Evolutionary conservation across 2,113 vertebrate species (phyloP).

Genomic region (Herpetotheres cachinnans): DNA sequence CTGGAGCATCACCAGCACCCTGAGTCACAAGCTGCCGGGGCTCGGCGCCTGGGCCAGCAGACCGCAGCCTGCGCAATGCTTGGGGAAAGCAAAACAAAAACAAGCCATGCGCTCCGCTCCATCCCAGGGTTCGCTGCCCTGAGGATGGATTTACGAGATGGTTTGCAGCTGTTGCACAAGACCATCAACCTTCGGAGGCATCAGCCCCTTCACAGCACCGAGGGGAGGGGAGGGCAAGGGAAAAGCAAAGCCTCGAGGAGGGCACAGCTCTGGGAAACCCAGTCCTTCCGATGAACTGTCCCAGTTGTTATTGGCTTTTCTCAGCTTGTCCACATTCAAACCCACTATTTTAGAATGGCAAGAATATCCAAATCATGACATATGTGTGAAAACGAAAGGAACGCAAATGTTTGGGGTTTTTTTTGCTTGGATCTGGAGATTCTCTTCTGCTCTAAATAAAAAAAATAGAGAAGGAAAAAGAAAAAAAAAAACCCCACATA

Average conservation of each 20-base stretch:
- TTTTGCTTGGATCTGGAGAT: neutral
- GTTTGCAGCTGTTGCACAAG: neutral
- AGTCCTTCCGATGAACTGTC: neutral
- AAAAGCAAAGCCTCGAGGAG: neutral
- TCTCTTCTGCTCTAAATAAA: neutral
- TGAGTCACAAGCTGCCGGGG: neutral
- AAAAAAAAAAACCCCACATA: neutral
- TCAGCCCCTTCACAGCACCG: neutral
- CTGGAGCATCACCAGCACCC: neutral
- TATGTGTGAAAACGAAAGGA: constrained; percentile 25
- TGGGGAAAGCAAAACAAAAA: neutral
- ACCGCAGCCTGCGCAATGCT: neutral
- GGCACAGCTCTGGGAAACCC: neutral
- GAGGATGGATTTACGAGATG: neutral
- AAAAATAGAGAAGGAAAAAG: neutral
- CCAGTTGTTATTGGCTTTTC: neutral
- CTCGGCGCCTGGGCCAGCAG: neutral
- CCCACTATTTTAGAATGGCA: neutral
- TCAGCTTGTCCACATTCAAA: neutral
- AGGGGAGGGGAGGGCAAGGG: neutral
- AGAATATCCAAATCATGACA: neutral
- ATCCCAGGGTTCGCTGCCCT: accelerated
- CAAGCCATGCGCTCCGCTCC: neutral
- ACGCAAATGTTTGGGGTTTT: neutral
- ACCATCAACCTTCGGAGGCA: neutral